Conservation (phyloP, 53 echinoderm and acorn worm genomes). For the Echinometra lucunter region DNA sequence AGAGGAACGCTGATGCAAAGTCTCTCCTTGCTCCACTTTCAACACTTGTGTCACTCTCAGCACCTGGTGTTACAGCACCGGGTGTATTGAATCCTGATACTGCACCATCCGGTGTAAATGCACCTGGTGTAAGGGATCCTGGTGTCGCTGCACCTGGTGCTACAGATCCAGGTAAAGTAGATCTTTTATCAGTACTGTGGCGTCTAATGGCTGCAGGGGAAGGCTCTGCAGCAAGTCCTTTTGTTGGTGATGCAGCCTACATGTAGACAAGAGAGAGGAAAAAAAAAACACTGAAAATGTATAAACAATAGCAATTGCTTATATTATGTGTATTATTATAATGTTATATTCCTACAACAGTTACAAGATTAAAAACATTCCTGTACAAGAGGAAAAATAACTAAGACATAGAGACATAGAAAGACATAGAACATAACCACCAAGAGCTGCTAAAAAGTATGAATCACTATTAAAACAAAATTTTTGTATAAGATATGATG, state of each 20-base stretch:
- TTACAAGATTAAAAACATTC: no score
- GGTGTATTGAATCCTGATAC: slow-evolving; percentile 43
- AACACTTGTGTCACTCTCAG: slow-evolving; percentile 66
- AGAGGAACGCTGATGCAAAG: slow-evolving; percentile 55
- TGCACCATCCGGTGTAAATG: slow-evolving; percentile 57
- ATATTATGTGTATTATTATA: neutral
- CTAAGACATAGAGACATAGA: no score
- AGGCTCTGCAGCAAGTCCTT: slow-evolving; percentile 78
- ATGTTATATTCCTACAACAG: no score
- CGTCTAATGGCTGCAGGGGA: slow-evolving; percentile 65
- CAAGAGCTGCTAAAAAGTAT: neutral
- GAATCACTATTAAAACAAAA: no score
- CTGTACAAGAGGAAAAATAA: no score
- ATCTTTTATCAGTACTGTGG: slow-evolving; percentile 16
- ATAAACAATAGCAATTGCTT: neutral
- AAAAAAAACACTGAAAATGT: neutral
- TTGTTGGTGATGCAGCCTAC: slow-evolving; percentile 75
- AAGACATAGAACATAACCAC: no score
- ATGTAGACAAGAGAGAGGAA: no score
- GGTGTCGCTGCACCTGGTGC: slow-evolving; percentile 40
- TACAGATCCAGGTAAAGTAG: neutral
- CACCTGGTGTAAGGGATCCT: slow-evolving; percentile 57
- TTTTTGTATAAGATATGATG: neutral
- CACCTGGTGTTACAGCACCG: slow-evolving; percentile 60
- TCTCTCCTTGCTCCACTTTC: slow-evolving; percentile 64